Evolutionary conservation across 1,140 invertebrate genomes (phyloP), one percentile per base, ranked within the genome.

Genomic region (Steinernema feltiae): DNA sequence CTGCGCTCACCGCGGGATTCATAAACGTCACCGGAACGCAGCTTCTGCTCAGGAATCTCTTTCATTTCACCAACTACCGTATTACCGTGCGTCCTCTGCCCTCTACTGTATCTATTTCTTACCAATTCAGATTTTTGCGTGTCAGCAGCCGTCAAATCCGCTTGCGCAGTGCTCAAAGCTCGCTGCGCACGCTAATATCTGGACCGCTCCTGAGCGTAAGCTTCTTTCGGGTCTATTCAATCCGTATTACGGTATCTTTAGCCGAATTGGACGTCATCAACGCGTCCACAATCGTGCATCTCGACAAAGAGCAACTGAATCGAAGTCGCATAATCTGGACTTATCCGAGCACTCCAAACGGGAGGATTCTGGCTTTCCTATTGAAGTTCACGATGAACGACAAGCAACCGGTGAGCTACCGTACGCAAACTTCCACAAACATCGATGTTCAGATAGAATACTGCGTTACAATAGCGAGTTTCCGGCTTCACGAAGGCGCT

Each of bases 21-120:
- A 76, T 81, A n/a, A 86, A 87, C 32, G 76, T 85, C 17, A 82
- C 81, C 32, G 78, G 70, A 1, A 79, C 71, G 7, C 72, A 76
- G 29, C 73, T 83, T 41, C 71, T 76, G 1, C 71, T 90, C 0
- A 80, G 80, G 17, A 85, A 86, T 41, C 84, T 90, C 7, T 83
- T 82, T 35, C 89, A 90, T 80, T 90, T 86, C 77, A 85, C 87
- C 30, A 84, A 87, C 74, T 90, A 90, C 76, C 86, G 82, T n/a
- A 63, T 63, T 46, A 46, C 41, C 7, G 41, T 46, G n/a, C 7
- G 41, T n/a, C 41, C 41, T 12, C 7, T n/a, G n/a, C 41, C n/a
- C 41, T 12, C 41, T 12, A 12, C n/a, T 46, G 41, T n/a, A 46
- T 46, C 41, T 46, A 46, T 46, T 12, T 74, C n/a, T 12, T 12